Conservation (phyloP, 2,113 vertebrate species). For the Microcebus jonahi region DNA sequence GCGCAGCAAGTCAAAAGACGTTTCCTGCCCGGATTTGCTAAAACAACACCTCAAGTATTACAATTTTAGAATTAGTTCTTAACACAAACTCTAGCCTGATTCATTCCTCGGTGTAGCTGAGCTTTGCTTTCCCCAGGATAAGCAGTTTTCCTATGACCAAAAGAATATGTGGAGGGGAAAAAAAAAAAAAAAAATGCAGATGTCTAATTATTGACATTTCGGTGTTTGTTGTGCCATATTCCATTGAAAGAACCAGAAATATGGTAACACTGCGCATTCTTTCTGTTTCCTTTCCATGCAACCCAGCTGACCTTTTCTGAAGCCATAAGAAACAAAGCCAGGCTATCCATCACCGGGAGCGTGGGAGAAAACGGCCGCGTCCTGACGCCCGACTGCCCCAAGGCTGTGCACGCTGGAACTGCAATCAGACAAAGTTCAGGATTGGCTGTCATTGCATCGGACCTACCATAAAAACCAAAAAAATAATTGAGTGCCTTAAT, state of each 20-base stretch:
- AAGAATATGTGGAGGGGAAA: conserved; percentile 14
- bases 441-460: conserved; percentile 97
- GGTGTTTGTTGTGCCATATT: conserved; percentile 85
- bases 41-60: conserved; percentile 52
- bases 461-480: conserved; percentile 99
- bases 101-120: not conserved
- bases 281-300: conserved; percentile 78
- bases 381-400: conserved; percentile 97
- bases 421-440: conserved; percentile 96
- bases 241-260: conserved; percentile 61
- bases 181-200: conserved; percentile 87
- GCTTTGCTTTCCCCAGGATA: not conserved
- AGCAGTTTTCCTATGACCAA: conserved; percentile 63
- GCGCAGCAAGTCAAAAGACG: not conserved
- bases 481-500: conserved; percentile 98
- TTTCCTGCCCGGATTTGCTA: conserved; percentile 53
- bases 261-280: conserved; percentile 78
- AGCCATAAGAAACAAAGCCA: conserved; percentile 99
- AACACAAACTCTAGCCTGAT: conserved; percentile 44
- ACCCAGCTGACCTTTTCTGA: conserved; percentile 97
- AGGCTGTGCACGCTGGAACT: conserved; percentile 94
- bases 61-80: conserved; percentile 26
- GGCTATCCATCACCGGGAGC: conserved; percentile 98
- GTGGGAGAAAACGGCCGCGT: conserved; percentile 97
- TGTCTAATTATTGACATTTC: conserved; percentile 91